Percentiles rank a stretch among this genome's conserved stretches.
phyloP scores from a whole-genome alignment of 1,140 invertebrate genomes.

The Ceratina australensis region DNA sequence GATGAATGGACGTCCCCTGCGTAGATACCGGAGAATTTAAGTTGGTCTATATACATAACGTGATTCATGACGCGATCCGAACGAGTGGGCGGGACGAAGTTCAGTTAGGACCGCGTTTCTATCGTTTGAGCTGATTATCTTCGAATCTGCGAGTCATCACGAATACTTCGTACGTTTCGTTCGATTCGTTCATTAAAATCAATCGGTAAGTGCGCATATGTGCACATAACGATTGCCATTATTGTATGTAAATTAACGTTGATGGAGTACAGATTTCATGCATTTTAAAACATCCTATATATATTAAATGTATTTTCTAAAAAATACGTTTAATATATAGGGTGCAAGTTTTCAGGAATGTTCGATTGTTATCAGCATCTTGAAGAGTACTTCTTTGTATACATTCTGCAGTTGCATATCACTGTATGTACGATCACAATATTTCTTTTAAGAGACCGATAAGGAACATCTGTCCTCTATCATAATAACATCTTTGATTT shows the following conservation, averaged over 20 bases:
- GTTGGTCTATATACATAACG: background rate
- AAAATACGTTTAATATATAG: no score
- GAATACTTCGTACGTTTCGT: no score
- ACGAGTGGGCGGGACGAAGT: background rate
- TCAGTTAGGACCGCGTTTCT: background rate
- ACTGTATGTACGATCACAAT: constrained; percentile 8
- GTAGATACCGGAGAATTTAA: constrained; percentile 12
- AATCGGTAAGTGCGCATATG: no score
- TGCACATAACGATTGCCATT: no score
- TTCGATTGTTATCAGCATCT: background rate
- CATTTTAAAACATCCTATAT: no score
- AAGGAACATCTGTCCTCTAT: background rate
- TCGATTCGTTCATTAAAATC: no score
- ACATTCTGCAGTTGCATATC: background rate
- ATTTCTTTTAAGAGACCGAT: constrained; percentile 18
- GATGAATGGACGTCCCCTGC: constrained; percentile 21
- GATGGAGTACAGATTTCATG: no score
- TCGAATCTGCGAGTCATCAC: no score
- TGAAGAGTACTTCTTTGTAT: background rate
- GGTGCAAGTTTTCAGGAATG: background rate
- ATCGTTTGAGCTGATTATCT: no score
- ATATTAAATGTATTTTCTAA: no score
- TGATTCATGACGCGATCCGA: constrained; percentile 1
- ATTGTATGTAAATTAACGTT: no score
- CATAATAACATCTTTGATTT: background rate